Evolutionary conservation across 2,797 vertebrate genomes (phyloP), one percentile per base, ranked within the genome.

Genomic region (Antennarius maculatus): DNA sequence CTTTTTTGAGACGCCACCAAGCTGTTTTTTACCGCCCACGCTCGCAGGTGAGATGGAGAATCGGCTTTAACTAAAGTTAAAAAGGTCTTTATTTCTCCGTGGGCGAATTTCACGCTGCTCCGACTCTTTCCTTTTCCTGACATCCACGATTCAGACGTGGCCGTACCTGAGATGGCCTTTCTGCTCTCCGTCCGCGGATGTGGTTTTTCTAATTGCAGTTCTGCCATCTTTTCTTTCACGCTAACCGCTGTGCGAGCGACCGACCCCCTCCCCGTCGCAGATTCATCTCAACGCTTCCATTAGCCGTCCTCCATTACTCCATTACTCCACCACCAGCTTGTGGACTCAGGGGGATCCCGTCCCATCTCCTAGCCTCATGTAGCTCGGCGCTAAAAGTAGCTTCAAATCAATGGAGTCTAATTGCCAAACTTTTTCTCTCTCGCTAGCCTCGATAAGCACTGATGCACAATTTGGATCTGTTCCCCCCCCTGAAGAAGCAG

Each of bases 1-100:
- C 28, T 42, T 58, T 23, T 55, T 47, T 16, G 34, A 41, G 58
- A 49, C 23, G 23, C 48, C 50, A 49, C 28, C 17, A 65, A 48
- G 60, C 71, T 64, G 41, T 41, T 61, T 12, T 14, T 39, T 39
- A 6, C 29, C 27, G 6, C 51, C 61, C 15, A 16, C 47, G 15
- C n/a, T 29, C 53, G 16, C 13, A 41, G 43, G 62, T 59, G 43
- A 31, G 31, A 14, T 31, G 14, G 28, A 39, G 5, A 60, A 49
- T 3, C 39, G 3, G 41, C 66, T 45, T 29, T 29, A 18, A 16
- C 0, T 8, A 18, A 11, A 31, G 15, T 57, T 50, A 51, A 51
- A 31, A 34, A 46, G 12, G 31, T 12, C n/a, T 64, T 63, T 37
- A 18, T 37, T 39, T 14, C 17, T 34, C 5, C 11, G 6, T 15